These are phyloP conservation scores for Cyrtodaria siliqua DNA, from an alignment of 2,888 invertebrate genomes.

Conservation along the genomic window DNA sequence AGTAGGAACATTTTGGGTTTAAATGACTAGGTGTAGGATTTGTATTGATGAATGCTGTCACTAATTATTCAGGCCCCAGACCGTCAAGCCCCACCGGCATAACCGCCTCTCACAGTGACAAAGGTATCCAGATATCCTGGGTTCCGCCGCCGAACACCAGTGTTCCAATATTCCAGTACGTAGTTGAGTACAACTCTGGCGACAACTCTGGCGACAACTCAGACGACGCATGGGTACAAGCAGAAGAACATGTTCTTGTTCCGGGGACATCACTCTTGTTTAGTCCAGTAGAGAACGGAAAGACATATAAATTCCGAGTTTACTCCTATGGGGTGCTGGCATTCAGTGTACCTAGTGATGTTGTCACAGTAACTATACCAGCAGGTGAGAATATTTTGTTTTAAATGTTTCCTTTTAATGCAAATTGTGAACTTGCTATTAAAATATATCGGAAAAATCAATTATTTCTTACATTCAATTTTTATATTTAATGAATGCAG, in stretches of 20 bases:
- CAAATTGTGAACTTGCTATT: too few relatives aligned
- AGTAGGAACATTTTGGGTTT: too few relatives aligned
- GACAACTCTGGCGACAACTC: too few relatives aligned
- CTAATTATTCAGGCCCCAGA: conserved; percentile 91
- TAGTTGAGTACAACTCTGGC: conserved; percentile 75
- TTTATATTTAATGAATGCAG: too few relatives aligned
- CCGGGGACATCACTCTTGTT: conserved; percentile 55
- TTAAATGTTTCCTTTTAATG: too few relatives aligned
- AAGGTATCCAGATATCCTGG: conserved; percentile 93
- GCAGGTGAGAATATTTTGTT: conserved; percentile 44
- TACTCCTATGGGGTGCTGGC: conserved; percentile 74
- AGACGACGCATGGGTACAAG: conserved; percentile 41
- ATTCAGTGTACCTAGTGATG: conserved; percentile 72
- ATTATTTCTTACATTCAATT: too few relatives aligned
- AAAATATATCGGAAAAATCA: too few relatives aligned
- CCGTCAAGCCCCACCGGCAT: conserved; percentile 96
- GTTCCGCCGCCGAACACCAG: conserved; percentile 75
- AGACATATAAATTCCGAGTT: conserved; percentile 74
- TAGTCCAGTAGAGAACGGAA: conserved; percentile 29
- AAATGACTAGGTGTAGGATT: too few relatives aligned
- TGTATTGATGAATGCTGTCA: conserved; percentile 1
- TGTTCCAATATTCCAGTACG: conserved; percentile 79
- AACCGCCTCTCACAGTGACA: conserved; percentile 94
- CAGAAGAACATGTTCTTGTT: conserved; percentile 51
- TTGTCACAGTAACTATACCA: conserved; percentile 68